Conservation (phyloP, 2,113 vertebrate species). For the Vimba vimba region DNA sequence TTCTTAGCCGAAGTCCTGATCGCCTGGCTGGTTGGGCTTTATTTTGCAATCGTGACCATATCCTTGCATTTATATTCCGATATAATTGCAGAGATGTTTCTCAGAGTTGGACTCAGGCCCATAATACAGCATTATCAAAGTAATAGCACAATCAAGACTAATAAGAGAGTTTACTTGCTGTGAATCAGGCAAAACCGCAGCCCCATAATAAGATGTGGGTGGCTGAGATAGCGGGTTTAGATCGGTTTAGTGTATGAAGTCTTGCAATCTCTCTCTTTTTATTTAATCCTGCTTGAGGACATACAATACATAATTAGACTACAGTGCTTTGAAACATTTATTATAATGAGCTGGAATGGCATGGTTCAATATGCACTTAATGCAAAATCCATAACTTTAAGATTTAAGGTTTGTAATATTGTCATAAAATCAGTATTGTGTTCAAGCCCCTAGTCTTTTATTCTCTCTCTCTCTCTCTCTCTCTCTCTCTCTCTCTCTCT, state of each 20-base stretch:
- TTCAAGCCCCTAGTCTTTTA: background rate
- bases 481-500: background rate
- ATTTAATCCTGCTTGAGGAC: conserved; percentile 7
- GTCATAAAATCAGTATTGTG: background rate
- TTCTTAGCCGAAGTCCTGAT: background rate
- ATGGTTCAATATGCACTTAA: background rate
- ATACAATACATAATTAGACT: conserved; percentile 27
- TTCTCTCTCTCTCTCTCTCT: background rate
- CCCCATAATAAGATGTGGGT: background rate
- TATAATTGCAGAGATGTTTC: background rate
- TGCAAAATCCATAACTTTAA: background rate
- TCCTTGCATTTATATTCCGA: background rate
- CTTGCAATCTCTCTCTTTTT: background rate
- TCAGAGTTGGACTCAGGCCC: background rate
- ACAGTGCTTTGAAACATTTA: conserved; percentile 3
- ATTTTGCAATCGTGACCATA: background rate
- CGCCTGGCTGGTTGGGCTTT: background rate
- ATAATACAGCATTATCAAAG: background rate
- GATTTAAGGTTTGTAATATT: background rate
- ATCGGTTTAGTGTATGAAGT: background rate
- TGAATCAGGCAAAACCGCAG: background rate
- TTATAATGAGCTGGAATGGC: background rate
- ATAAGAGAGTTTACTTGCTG: background rate
- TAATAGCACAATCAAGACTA: background rate
- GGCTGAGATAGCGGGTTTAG: background rate